phyloP scores from a whole-genome alignment of 2,888 invertebrate species.

The Acronicta alni region DNA sequence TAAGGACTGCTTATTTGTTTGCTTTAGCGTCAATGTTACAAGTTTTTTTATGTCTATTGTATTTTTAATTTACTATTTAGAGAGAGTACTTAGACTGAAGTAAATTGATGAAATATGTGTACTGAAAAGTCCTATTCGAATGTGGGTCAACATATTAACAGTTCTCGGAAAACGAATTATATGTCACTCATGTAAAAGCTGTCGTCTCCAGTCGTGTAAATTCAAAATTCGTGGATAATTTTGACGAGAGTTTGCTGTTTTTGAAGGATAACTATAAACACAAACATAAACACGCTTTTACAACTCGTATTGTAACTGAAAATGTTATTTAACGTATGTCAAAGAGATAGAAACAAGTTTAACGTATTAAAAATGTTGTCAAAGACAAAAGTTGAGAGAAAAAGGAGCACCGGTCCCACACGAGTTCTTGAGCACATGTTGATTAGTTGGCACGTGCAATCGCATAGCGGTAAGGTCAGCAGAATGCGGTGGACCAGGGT shows the following conservation, averaged over 20 bases:
- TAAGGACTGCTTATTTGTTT: slow-evolving; percentile 31
- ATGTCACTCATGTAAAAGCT: slow-evolving; percentile 20
- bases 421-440: slow-evolving; percentile 60
- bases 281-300: slow-evolving; percentile 21
- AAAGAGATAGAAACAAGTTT: slow-evolving; percentile 40
- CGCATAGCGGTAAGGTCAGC: slow-evolving; percentile 62
- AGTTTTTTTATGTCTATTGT: no score
- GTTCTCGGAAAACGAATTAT: slow-evolving; percentile 14
- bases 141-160: neutral
- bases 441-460: slow-evolving; percentile 63
- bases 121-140: no score
- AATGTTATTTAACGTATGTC: slow-evolving; percentile 21
- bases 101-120: neutral
- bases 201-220: neutral
- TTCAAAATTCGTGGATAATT: slow-evolving; percentile 26
- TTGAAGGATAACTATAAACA: slow-evolving; percentile 15
- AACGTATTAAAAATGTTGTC: slow-evolving; percentile 49
- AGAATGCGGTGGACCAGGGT: slow-evolving; percentile 39
- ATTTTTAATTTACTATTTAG: no score
- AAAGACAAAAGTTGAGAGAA: slow-evolving; percentile 45
- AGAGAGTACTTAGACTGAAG: no score
- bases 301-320: slow-evolving; percentile 6
- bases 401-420: slow-evolving; percentile 43
- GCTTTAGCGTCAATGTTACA: slow-evolving; percentile 12
- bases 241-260: slow-evolving; percentile 6